Evolutionary conservation across 2,888 invertebrate species (phyloP).

Genomic region (Steinernema scapterisci): DNA sequence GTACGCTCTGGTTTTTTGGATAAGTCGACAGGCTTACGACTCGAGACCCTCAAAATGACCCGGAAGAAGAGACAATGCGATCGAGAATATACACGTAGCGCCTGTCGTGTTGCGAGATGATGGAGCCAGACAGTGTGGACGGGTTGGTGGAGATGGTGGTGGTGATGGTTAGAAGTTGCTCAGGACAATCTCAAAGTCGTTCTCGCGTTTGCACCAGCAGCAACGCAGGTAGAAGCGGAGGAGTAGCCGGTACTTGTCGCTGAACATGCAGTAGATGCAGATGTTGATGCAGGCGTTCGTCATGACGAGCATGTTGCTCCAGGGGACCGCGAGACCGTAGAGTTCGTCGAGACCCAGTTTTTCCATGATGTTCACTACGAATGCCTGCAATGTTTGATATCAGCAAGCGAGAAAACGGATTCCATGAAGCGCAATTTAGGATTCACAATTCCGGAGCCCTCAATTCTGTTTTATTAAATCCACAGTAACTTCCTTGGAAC

Average conservation of each 20-base stretch:
- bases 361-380: slow-evolving; percentile 52
- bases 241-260: slow-evolving; percentile 47
- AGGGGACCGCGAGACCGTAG: slow-evolving; percentile 47
- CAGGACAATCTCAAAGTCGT: slow-evolving; percentile 31
- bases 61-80: slow-evolving; percentile 1
- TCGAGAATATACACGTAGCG: neutral
- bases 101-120: neutral
- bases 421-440: no score
- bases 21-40: slow-evolving; percentile 21
- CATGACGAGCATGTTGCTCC: slow-evolving; percentile 49
- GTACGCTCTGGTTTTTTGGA: neutral
- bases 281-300: slow-evolving; percentile 53
- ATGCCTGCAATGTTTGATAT: slow-evolving; percentile 40
- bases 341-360: slow-evolving; percentile 45
- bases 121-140: neutral
- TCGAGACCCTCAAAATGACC: slow-evolving; percentile 6
- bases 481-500: no score
- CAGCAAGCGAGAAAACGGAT: no score
- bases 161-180: neutral
- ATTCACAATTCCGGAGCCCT: no score
- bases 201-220: slow-evolving; percentile 35
- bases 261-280: slow-evolving; percentile 53
- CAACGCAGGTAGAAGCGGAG: slow-evolving; percentile 48
- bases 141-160: no score
- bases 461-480: no score